Base-by-base conservation (phyloP, 1,140 invertebrate genomes). In the Coboldia fuscipes region DNA sequence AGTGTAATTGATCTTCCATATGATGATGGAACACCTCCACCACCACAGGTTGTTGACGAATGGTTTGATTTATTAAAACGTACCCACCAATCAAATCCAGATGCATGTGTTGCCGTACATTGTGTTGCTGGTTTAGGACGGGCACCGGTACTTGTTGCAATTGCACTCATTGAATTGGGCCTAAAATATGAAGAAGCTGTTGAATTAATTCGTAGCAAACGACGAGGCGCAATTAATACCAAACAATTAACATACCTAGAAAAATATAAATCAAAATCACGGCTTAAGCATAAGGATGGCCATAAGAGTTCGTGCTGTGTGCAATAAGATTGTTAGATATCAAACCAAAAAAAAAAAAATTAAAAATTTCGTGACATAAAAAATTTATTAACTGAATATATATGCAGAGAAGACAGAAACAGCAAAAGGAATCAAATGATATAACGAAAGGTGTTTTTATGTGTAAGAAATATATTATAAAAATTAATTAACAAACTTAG, bases 111-210 rank as follows among this genome's bases (percentile, higher is more conserved):
- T 33, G 90, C 90, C 34, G 89, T 96, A 36, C 90, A 97, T 56
- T 96, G 90, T 61, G 88, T 96, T 31, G 88, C 89, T 41, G 89
- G 89, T 38, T 67, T 94, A 38, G 90, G 89, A 42, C 70, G 90
- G 54, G 88, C 90, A 47, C 90, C 90, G 38, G 88, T 96, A 31
- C 69, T 96, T 52, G 92, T 96, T 30, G 90, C 89, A 41, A 65
- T 96, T 43, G 89, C 90, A 45, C 70, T 96, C 37, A 89, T 96
- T 48, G 90, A 97, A 63, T 72, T 92, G 42, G 92, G 92, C 44
- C 81, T 96, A 65, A 89, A 89, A 51, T 94, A 89, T 58, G 88
- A 94, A 58, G 90, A 96, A 63, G 90, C 90, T 40, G 86, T 97
- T 39, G 84, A 92, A 58, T 72, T 90, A 46, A 96, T 96, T 50